Evolutionary conservation across 30 jellyfish, hydroid and myxozoan species (phyloP).

Genomic region (Hydractinia symbiolongicarpus): DNA sequence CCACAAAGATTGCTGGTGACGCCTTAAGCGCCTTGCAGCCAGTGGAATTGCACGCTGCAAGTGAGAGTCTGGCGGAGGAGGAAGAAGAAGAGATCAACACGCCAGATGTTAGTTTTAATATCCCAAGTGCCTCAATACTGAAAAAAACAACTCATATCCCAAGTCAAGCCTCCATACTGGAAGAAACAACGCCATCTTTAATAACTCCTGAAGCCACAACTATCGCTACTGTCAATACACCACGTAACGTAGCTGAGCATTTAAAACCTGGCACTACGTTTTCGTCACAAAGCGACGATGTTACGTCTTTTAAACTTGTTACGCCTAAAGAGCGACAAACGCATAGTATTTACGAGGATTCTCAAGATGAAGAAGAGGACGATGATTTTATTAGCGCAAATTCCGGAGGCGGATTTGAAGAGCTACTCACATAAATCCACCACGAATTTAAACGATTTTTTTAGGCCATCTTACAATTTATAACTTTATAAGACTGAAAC

Average conservation of each 20-base stretch:
- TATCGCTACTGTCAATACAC: neutral
- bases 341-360: neutral
- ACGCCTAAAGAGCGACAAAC: neutral
- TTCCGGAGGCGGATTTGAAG: conserved; percentile 3
- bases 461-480: too few relatives aligned
- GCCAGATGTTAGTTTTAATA: neutral
- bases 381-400: conserved; percentile 11
- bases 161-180: neutral
- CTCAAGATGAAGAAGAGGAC: neutral
- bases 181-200: neutral
- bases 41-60: conserved; percentile 23
- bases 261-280: neutral
- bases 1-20: conserved; percentile 77
- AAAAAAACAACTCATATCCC: neutral
- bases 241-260: neutral
- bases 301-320: neutral
- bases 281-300: neutral
- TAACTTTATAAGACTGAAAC: too few relatives aligned
- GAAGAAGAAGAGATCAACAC: neutral
- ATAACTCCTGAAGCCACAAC: neutral
- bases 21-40: conserved; percentile 80
- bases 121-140: neutral
- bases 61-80: neutral
- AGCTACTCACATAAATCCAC: neutral
- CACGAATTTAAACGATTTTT: too few relatives aligned